Percentiles rank a stretch among this genome's conserved stretches.
These are phyloP conservation scores for Beroe ovata DNA, from an alignment of 37 sponge, comb jelly and placozoan species.

Conservation along the genomic window DNA sequence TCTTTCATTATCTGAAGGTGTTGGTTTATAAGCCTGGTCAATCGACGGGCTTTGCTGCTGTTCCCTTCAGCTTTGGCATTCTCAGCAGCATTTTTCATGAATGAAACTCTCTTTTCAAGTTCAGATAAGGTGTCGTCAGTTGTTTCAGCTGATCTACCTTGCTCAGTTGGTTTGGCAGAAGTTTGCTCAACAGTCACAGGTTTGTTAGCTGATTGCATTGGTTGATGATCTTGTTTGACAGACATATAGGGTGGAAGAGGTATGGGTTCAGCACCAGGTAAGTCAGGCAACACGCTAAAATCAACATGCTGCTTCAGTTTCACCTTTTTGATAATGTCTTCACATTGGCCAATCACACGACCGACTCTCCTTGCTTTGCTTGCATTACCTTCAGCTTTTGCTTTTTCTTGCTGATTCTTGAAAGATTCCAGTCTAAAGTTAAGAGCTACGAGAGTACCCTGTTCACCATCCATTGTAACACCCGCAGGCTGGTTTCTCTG, in stretches of 20 bases:
- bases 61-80: slow-evolving; percentile 11
- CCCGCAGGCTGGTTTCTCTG: slow-evolving; percentile 25
- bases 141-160: too few relatives aligned
- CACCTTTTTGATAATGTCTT: slow-evolving; percentile 79
- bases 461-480: background rate
- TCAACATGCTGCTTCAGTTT: slow-evolving; percentile 76
- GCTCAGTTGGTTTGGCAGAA: background rate
- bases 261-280: slow-evolving; percentile 95
- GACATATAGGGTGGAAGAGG: slow-evolving; percentile 70
- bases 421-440: slow-evolving; percentile 42
- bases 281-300: slow-evolving; percentile 79
- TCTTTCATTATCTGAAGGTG: background rate
- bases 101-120: background rate
- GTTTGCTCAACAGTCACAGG: background rate
- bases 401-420: slow-evolving; percentile 70
- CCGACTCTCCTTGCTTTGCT: slow-evolving; percentile 81
- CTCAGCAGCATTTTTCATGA: slow-evolving; percentile 25
- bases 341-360: slow-evolving; percentile 86
- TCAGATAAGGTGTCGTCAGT: slow-evolving; percentile 9
- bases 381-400: slow-evolving; percentile 80
- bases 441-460: slow-evolving; percentile 32
- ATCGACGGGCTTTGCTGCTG: slow-evolving; percentile 12
- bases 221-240: background rate
- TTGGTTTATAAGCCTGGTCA: slow-evolving; percentile 11
- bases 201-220: background rate